Evolutionary conservation across 2,888 invertebrate species (phyloP).

Genomic region (Tachina lurida): DNA sequence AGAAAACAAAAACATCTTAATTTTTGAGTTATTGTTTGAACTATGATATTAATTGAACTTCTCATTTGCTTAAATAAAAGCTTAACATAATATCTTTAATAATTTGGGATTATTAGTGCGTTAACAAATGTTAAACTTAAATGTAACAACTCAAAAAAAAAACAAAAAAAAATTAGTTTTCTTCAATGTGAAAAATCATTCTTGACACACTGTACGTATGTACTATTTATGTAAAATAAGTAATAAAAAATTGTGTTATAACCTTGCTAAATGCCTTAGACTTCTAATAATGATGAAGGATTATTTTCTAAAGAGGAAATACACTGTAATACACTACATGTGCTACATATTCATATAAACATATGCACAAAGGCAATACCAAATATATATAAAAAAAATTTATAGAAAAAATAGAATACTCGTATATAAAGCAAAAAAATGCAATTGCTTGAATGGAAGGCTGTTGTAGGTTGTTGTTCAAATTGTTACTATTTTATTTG

Average conservation of each 20-base stretch:
- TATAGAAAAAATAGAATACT: slow-evolving; percentile 6
- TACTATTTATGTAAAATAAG: not conserved
- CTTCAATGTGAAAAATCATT: too few relatives aligned
- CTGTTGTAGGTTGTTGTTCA: slow-evolving; percentile 54
- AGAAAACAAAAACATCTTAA: too few relatives aligned
- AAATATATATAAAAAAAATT: slow-evolving; percentile 2
- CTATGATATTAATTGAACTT: too few relatives aligned
- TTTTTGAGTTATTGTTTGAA: too few relatives aligned
- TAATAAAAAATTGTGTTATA: slow-evolving; percentile 52
- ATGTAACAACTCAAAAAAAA: too few relatives aligned
- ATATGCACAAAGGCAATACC: not conserved
- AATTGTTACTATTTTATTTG: slow-evolving; percentile 51
- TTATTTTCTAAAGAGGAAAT: slow-evolving; percentile 60
- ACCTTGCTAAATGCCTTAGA: slow-evolving; percentile 65
- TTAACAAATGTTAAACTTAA: too few relatives aligned
- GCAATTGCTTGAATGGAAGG: slow-evolving; percentile 62
- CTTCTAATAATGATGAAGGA: slow-evolving; percentile 61
- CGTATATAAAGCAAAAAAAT: slow-evolving; percentile 26
- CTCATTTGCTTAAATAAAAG: too few relatives aligned
- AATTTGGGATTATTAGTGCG: too few relatives aligned
- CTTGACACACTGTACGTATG: too few relatives aligned
- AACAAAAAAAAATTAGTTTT: too few relatives aligned
- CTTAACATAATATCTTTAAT: too few relatives aligned
- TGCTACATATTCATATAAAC: not conserved
- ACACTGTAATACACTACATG: slow-evolving; percentile 10